Percentiles rank a stretch among this genome's conserved stretches.
These are phyloP conservation scores for Drosophila bunnanda DNA, from an alignment of 2,888 invertebrate genomes.

Conservation along the genomic window DNA sequence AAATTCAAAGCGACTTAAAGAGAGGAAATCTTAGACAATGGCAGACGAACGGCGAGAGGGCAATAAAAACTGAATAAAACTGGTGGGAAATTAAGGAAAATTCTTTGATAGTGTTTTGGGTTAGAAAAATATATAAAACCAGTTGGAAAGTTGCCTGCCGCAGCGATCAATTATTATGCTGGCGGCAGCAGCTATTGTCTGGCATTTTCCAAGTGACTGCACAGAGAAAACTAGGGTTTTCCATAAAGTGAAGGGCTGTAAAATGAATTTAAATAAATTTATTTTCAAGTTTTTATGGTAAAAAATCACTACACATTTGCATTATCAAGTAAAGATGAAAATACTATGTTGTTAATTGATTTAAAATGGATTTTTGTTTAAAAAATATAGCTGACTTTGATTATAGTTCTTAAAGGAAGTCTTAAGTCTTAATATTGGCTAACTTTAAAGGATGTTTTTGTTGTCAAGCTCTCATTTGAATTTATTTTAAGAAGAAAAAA, in stretches of 20 bases:
- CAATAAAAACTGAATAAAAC: slow-evolving; percentile 62
- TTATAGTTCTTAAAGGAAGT: background rate
- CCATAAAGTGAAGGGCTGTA: background rate
- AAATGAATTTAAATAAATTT: background rate
- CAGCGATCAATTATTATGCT: slow-evolving; percentile 56
- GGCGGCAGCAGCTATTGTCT: slow-evolving; percentile 52
- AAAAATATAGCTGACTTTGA: background rate
- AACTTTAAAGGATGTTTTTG: background rate
- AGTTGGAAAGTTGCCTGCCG: slow-evolving; percentile 64
- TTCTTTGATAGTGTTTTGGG: slow-evolving; percentile 11
- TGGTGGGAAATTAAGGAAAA: slow-evolving; percentile 36
- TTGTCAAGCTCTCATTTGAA: background rate
- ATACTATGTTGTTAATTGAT: background rate
- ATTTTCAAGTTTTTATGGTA: background rate
- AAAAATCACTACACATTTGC: background rate
- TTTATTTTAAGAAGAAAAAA: background rate
- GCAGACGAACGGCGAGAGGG: slow-evolving; percentile 33
- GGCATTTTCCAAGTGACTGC: slow-evolving; percentile 63
- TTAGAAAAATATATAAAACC: slow-evolving; percentile 45
- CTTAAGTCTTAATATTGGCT: background rate
- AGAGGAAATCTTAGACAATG: slow-evolving; percentile 64
- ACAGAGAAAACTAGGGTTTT: slow-evolving; percentile 21
- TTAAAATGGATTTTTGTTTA: background rate
- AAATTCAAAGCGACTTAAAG: slow-evolving; percentile 33
- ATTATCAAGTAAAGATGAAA: background rate